Conservation (phyloP, 2,113 vertebrate genomes). For the pig (Sus scrofa) region DNA sequence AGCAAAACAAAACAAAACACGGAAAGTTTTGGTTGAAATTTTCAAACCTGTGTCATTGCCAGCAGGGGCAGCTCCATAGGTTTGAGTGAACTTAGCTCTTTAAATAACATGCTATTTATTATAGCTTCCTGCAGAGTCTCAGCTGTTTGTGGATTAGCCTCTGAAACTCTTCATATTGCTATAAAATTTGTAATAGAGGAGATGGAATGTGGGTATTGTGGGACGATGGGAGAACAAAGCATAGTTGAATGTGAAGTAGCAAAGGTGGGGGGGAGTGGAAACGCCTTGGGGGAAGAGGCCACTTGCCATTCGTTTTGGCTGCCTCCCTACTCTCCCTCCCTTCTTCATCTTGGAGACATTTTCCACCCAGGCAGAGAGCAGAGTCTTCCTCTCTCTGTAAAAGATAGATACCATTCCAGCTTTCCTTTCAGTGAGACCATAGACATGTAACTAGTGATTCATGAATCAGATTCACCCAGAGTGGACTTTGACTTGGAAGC, state of each 20-base stretch:
- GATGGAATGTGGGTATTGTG: neutral
- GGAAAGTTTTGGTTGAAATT: neutral
- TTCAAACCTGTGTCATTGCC: neutral
- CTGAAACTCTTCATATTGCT: neutral
- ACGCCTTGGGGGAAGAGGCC: neutral
- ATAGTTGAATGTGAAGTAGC: neutral
- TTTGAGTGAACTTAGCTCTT: neutral
- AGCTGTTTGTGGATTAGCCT: neutral
- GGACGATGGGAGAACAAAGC: neutral
- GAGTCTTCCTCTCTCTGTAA: neutral
- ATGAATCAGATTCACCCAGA: neutral
- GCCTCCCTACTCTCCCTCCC: fast-evolving
- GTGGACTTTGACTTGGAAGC: neutral
- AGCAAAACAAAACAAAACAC: neutral
- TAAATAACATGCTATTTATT: neutral
- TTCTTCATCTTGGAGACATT: neutral
- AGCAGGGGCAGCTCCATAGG: neutral
- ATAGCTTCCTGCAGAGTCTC: neutral
- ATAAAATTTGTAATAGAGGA: neutral
- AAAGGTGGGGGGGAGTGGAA: neutral
- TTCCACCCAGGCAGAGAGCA: neutral
- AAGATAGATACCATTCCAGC: neutral
- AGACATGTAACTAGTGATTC: neutral
- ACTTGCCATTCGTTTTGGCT: neutral
- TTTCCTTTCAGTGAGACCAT: neutral